Percentiles rank a stretch among this genome's conserved stretches.
phyloP scores from a whole-genome alignment of 2,797 vertebrate species.

The Clarias laeviceps region DNA sequence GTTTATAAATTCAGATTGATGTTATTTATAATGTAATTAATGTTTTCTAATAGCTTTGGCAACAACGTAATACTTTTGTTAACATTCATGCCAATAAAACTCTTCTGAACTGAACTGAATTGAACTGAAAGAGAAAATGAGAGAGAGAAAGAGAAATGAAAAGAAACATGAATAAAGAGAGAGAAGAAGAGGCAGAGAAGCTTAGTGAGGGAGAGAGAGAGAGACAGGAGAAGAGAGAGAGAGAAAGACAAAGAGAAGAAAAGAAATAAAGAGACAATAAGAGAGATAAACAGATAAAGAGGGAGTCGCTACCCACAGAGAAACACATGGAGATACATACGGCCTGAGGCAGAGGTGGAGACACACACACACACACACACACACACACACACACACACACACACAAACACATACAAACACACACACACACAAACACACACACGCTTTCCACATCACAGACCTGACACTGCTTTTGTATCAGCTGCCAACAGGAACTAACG shows the following conservation, averaged over 20 bases:
- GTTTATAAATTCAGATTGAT: too few species aligned
- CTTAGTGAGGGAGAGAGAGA: not conserved
- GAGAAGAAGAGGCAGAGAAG: not conserved
- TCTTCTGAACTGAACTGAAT: too few species aligned
- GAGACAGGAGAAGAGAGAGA: not conserved
- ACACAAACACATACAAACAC: too few species aligned
- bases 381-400: not conserved
- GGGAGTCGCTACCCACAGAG: constrained; percentile 19
- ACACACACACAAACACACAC: not conserved
- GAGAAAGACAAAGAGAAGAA: not conserved
- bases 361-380: not conserved
- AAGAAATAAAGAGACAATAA: not conserved
- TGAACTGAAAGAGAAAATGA: not conserved
- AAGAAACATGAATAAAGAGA: not conserved
- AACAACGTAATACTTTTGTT: too few species aligned
- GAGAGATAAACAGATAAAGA: not conserved
- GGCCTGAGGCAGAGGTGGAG: constrained; percentile 23
- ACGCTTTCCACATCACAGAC: not conserved
- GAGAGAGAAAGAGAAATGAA: not conserved
- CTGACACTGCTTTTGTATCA: not conserved
- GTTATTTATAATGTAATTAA: too few species aligned
- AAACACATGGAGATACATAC: constrained; percentile 4
- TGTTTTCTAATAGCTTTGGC: too few species aligned
- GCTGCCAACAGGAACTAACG: not conserved
- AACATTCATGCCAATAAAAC: too few species aligned